These are phyloP conservation scores for Argyresthia albistria DNA, from an alignment of 2,888 invertebrate genomes.

Conservation along the genomic window DNA sequence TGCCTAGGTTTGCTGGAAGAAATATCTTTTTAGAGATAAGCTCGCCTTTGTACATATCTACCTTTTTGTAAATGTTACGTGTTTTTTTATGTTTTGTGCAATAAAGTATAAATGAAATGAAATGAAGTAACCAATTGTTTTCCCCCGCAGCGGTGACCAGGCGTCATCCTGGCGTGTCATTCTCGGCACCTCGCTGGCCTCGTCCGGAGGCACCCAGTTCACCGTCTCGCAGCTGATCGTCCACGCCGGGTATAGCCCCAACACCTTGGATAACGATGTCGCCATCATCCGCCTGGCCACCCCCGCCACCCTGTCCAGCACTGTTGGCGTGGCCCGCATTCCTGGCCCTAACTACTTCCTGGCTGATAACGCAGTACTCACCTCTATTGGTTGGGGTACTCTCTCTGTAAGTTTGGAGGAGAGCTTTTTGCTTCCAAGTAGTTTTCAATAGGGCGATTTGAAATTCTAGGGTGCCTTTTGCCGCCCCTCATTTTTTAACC, in stretches of 20 bases:
- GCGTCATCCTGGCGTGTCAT: conserved; percentile 21
- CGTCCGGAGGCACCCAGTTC: conserved; percentile 26
- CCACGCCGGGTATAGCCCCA: conserved; percentile 19
- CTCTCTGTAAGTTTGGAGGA: conserved; percentile 1
- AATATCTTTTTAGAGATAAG: too few species aligned
- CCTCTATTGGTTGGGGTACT: conserved; percentile 7
- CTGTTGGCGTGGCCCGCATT: conserved; percentile 11
- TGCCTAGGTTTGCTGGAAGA: too few species aligned
- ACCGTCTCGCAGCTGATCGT: conserved; percentile 12
- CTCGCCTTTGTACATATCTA: too few species aligned
- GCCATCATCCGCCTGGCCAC: conserved; percentile 22
- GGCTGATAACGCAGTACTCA: conserved; percentile 1
- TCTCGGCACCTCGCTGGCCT: conserved; percentile 20
- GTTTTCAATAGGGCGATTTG: neutral
- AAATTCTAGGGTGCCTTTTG: too few species aligned
- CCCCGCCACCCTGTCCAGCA: conserved; percentile 16
- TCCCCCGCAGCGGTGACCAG: conserved; percentile 17
- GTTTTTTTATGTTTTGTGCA: too few species aligned
- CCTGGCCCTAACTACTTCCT: conserved; percentile 7
- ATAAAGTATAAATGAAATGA: too few species aligned
- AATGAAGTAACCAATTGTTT: too few species aligned
- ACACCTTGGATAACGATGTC: conserved; percentile 23
- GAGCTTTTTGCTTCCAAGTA: neutral
- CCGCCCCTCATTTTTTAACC: too few species aligned
- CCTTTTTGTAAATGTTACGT: too few species aligned